These are phyloP conservation scores for Gymnothorax reevesii DNA, from an alignment of 2,797 vertebrate genomes.

Conservation along the genomic window DNA sequence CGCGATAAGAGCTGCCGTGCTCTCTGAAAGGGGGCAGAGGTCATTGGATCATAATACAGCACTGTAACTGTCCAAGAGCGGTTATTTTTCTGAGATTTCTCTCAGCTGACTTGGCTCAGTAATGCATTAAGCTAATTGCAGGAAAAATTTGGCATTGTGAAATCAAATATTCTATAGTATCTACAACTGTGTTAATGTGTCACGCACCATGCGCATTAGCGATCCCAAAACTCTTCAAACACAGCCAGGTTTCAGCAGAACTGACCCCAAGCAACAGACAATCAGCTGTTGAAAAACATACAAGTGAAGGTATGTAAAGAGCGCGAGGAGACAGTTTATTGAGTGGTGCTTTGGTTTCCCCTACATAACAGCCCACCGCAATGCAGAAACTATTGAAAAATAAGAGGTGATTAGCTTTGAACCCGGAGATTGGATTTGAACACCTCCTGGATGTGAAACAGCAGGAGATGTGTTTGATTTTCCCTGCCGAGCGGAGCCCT, in stretches of 20 bases:
- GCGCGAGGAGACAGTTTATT: background rate
- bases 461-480: background rate
- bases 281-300: background rate
- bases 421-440: background rate
- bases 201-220: background rate
- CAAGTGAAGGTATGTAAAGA: background rate
- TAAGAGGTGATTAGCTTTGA: background rate
- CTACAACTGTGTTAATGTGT: background rate
- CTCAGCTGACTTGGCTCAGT: background rate
- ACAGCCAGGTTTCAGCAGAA: conserved; percentile 5
- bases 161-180: background rate
- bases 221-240: background rate
- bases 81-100: background rate
- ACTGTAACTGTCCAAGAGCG: background rate
- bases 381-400: background rate
- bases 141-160: background rate
- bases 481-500: background rate
- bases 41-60: background rate
- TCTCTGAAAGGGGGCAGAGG: background rate
- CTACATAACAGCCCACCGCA: background rate
- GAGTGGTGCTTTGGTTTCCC: background rate
- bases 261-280: background rate
- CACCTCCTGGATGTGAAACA: background rate
- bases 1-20: background rate
- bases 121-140: background rate